phyloP scores from a whole-genome alignment of 1,140 invertebrate species.

The Meloidogyne exigua region DNA sequence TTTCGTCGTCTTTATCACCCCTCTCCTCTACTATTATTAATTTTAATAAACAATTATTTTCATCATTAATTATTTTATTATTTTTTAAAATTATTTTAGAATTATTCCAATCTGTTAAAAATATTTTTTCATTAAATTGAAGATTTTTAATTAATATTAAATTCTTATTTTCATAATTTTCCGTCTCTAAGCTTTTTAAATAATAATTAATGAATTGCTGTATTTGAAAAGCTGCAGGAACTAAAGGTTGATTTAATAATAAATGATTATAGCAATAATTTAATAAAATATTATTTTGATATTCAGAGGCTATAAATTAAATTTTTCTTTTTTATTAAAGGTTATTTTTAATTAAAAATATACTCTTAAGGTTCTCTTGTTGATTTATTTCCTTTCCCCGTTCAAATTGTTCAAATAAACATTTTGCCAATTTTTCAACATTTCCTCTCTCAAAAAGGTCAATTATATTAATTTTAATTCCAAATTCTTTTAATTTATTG shows the following conservation, averaged over 20 bases:
- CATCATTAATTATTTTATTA: not conserved
- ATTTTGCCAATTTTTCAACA: not conserved
- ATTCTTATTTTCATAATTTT: not conserved
- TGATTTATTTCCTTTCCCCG: not conserved
- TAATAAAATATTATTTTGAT: not conserved
- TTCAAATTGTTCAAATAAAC: not conserved
- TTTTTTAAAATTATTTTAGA: not conserved
- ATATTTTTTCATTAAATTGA: not conserved
- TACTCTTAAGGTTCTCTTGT: not conserved
- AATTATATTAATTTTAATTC: not conserved
- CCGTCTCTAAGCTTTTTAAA: not conserved
- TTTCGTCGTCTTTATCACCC: not conserved
- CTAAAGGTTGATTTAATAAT: not conserved
- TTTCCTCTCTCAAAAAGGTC: not conserved
- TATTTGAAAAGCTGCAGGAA: not conserved
- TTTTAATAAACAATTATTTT: no score
- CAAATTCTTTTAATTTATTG: not conserved
- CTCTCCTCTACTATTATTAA: not conserved
- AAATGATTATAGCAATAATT: not conserved
- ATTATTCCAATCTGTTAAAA: not conserved
- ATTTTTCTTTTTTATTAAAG: no score
- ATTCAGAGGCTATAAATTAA: not conserved
- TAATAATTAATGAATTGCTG: not conserved
- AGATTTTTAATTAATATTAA: conserved; percentile 1
- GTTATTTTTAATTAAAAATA: not conserved